These are phyloP conservation scores for Luffia ferchaultella DNA, from an alignment of 2,888 invertebrate genomes.

Conservation along the genomic window DNA sequence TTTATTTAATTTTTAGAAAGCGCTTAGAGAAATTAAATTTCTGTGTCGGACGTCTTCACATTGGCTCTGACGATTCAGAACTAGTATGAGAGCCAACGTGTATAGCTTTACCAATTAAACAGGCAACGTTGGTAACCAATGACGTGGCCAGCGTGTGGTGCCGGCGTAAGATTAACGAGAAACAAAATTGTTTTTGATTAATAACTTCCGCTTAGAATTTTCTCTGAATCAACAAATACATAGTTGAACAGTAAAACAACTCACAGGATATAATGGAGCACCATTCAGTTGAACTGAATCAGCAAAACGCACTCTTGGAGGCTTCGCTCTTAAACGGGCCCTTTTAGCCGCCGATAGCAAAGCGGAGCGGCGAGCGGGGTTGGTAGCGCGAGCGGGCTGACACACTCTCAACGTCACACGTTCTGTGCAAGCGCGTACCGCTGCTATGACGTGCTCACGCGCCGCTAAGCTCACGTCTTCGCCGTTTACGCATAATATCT, in stretches of 20 bases:
- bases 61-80: no score
- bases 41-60: no score
- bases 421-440: conserved; percentile 83
- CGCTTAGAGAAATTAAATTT: no score
- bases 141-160: no score
- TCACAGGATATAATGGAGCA: conserved; percentile 80
- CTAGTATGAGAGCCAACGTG: no score
- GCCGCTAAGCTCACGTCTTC: conserved; percentile 88
- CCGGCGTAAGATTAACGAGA: no score
- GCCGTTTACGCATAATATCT: conserved; percentile 89
- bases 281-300: conserved; percentile 90
- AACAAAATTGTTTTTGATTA: background rate
- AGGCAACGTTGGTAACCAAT: no score
- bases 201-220: no score
- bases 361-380: conserved; percentile 77
- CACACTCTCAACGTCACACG: conserved; percentile 82
- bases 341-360: conserved; percentile 88
- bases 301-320: conserved; percentile 87
- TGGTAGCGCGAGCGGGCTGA: conserved; percentile 74
- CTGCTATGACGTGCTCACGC: conserved; percentile 87
- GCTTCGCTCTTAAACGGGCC: conserved; percentile 80
- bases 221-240: background rate
- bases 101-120: no score
- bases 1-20: no score
- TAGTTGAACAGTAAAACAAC: conserved; percentile 17